These are phyloP conservation scores for Porites australiensis DNA, from an alignment of 64 coral and sea anemone genomes.

Conservation along the genomic window DNA sequence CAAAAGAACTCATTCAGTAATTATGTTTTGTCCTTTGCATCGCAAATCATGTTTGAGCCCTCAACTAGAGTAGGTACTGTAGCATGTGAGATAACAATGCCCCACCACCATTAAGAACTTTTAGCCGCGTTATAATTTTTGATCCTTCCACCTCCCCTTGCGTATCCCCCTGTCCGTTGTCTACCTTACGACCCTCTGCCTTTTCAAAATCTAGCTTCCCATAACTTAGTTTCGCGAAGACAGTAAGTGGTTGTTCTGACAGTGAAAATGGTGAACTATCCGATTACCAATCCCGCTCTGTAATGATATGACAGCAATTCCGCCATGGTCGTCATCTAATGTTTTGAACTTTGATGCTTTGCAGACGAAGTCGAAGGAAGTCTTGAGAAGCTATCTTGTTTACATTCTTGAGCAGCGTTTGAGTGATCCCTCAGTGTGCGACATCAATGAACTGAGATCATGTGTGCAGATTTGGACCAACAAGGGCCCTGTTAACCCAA, in stretches of 20 bases:
- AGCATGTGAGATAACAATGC: background rate
- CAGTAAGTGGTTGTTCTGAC: too few species aligned
- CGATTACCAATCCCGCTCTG: too few species aligned
- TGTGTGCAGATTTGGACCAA: constrained; percentile 81
- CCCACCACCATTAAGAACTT: too few species aligned
- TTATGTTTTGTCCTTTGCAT: constrained; percentile 22
- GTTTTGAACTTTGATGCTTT: background rate
- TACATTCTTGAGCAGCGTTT: constrained; percentile 76
- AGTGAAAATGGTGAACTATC: too few species aligned
- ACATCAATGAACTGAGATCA: constrained; percentile 76
- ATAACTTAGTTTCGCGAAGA: too few species aligned
- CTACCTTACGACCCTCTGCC: too few species aligned
- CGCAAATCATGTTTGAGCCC: constrained; percentile 4
- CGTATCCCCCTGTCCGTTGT: too few species aligned
- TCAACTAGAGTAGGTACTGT: constrained; percentile 22
- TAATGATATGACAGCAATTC: too few species aligned
- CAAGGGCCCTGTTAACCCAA: constrained; percentile 79
- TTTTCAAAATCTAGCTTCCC: too few species aligned
- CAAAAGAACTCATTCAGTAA: constrained; percentile 30
- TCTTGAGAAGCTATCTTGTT: constrained; percentile 72
- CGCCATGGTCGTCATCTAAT: too few species aligned
- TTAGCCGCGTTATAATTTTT: too few species aligned
- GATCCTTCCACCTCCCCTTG: too few species aligned
- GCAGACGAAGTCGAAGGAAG: constrained; percentile 60
- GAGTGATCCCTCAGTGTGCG: constrained; percentile 63